These are phyloP conservation scores for Caenorhabditis becei DNA, from an alignment of 2,888 invertebrate genomes.

Conservation along the genomic window DNA sequence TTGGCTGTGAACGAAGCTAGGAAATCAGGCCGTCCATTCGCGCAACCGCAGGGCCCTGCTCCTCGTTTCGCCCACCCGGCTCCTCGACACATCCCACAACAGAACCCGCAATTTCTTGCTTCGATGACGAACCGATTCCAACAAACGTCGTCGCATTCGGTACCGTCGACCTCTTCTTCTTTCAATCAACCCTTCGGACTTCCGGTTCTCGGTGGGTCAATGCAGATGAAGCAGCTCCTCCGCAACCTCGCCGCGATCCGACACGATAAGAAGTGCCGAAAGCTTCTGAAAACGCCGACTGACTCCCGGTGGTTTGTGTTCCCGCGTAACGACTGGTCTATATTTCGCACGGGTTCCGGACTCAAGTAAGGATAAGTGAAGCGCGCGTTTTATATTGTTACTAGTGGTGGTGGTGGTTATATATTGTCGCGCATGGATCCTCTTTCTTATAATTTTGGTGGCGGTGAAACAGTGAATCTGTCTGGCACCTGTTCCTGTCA, in stretches of 20 bases:
- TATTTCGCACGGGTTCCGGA: conserved; percentile 17
- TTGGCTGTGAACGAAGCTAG: conserved; percentile 39
- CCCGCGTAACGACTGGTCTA: background rate
- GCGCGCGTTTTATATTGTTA: background rate
- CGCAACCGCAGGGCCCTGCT: background rate
- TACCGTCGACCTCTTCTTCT: background rate
- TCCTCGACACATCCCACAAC: conserved; percentile 2
- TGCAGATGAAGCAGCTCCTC: background rate
- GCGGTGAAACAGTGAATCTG: conserved; percentile 47
- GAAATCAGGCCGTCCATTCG: conserved; percentile 11
- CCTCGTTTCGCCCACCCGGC: too few species aligned
- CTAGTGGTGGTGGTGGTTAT: conserved; percentile 14
- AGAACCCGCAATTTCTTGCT: background rate
- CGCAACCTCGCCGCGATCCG: background rate
- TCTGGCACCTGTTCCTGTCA: background rate
- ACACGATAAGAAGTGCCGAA: background rate
- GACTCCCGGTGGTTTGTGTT: conserved; percentile 45
- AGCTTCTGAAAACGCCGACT: conserved; percentile 19
- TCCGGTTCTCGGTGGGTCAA: background rate
- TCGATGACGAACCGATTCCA: background rate
- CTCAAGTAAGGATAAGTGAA: conserved; percentile 37
- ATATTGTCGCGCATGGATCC: background rate
- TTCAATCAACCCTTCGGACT: background rate
- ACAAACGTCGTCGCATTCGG: background rate
- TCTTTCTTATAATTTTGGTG: too few species aligned